Conservation (phyloP, 2,888 invertebrate genomes). For the Amitus sp. region DNA sequence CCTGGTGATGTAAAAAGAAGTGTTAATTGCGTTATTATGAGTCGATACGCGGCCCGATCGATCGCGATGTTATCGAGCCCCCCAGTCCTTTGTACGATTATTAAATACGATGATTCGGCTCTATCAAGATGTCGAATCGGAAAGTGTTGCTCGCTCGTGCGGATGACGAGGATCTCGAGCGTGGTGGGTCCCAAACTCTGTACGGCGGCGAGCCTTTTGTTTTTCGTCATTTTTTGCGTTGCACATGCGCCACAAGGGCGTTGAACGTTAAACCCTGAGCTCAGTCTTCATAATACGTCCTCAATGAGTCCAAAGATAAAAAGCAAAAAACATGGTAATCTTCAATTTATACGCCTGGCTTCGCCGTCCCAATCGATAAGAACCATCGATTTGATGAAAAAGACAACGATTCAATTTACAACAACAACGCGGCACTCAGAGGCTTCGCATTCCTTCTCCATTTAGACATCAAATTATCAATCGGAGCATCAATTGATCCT, state of each 20-base stretch:
- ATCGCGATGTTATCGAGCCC: slow-evolving; percentile 53
- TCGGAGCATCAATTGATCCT: too few species aligned
- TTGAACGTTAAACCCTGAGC: slow-evolving; percentile 18
- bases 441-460: slow-evolving; percentile 19
- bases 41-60: slow-evolving; percentile 33
- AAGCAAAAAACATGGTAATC: too few species aligned
- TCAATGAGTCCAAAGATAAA: slow-evolving; percentile 32
- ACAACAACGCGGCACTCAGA: slow-evolving; percentile 24
- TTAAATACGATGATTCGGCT: slow-evolving; percentile 65
- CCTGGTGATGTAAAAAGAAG: slow-evolving; percentile 54
- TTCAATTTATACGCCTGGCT: slow-evolving; percentile 35
- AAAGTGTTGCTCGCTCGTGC: slow-evolving; percentile 24
- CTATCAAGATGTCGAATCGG: slow-evolving; percentile 51
- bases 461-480: slow-evolving; percentile 17
- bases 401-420: slow-evolving; percentile 35
- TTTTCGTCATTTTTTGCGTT: slow-evolving; percentile 17
- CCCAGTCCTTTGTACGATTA: slow-evolving; percentile 59
- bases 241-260: slow-evolving; percentile 16
- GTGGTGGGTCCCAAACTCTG: slow-evolving; percentile 36
- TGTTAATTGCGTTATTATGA: slow-evolving; percentile 63
- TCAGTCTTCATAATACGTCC: slow-evolving; percentile 24
- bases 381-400: slow-evolving; percentile 34
- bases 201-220: slow-evolving; percentile 7
- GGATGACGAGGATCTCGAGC: slow-evolving; percentile 32
- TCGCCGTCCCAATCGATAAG: slow-evolving; percentile 34